These are phyloP conservation scores for Cassiopea andromeda DNA, from an alignment of 30 jellyfish, hydroid and myxozoan genomes.

Conservation along the genomic window DNA sequence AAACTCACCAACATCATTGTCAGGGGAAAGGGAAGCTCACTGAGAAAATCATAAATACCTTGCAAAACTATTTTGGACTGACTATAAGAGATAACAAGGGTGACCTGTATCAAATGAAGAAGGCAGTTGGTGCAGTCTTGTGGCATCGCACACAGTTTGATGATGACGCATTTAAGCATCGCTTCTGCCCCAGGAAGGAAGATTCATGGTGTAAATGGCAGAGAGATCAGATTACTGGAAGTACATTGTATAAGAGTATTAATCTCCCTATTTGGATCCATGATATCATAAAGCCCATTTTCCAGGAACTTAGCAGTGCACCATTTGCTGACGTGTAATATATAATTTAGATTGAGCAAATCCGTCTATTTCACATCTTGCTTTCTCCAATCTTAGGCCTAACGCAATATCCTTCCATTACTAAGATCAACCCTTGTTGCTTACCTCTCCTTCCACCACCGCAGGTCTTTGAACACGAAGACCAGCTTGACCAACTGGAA, in stretches of 20 bases:
- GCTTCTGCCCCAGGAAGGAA: constrained; percentile 53
- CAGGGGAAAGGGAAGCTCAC: constrained; percentile 66
- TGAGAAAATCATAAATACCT: constrained; percentile 31
- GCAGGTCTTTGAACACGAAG: too few relatives aligned
- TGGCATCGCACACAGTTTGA: constrained; percentile 34
- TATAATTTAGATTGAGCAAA: too few relatives aligned
- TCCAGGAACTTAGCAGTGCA: background rate
- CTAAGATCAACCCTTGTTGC: too few relatives aligned
- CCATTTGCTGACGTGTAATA: too few relatives aligned
- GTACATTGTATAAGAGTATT: too few relatives aligned
- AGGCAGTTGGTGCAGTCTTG: constrained; percentile 42
- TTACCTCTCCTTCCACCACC: too few relatives aligned
- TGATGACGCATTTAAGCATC: constrained; percentile 14
- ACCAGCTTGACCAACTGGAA: too few relatives aligned
- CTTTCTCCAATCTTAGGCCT: too few relatives aligned
- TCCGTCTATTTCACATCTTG: too few relatives aligned
- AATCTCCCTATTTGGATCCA: background rate
- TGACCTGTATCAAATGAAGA: constrained; percentile 34
- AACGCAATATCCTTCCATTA: too few relatives aligned
- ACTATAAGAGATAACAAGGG: constrained; percentile 11
- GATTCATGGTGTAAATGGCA: background rate
- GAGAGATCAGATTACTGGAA: background rate
- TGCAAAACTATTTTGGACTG: constrained; percentile 22
- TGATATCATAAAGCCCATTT: background rate
- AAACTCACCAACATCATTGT: constrained; percentile 42